These are phyloP conservation scores for Hymenopus coronatus DNA, from an alignment of 2,888 invertebrate species.

Conservation along the genomic window DNA sequence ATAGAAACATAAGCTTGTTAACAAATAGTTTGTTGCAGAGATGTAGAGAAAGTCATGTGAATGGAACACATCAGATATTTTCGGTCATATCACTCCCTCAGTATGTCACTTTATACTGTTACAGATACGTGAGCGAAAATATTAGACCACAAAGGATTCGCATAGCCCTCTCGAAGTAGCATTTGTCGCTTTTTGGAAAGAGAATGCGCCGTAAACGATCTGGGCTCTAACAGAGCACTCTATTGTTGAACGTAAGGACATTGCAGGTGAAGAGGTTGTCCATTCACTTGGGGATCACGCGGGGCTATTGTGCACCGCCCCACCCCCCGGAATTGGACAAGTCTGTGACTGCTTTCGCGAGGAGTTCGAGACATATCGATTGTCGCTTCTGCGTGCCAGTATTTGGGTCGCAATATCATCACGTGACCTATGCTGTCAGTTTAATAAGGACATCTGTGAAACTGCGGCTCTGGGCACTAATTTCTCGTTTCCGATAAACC, in stretches of 20 bases:
- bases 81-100: too few species aligned
- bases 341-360: neutral
- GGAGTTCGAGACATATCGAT: neutral
- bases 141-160: neutral
- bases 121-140: too few species aligned
- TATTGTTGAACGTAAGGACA: neutral
- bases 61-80: too few species aligned
- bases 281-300: too few species aligned
- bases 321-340: neutral
- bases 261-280: neutral
- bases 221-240: neutral
- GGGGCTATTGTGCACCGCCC: neutral
- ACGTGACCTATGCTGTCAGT: neutral
- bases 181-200: neutral
- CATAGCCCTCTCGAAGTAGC: neutral
- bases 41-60: too few species aligned
- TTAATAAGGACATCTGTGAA: neutral
- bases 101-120: too few species aligned
- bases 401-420: neutral
- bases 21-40: too few species aligned
- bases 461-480: neutral
- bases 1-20: too few species aligned
- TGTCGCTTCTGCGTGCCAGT: neutral
- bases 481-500: neutral
- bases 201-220: neutral